Conservation (phyloP, 2,113 vertebrate genomes). For the Eleginops maclovinus region DNA sequence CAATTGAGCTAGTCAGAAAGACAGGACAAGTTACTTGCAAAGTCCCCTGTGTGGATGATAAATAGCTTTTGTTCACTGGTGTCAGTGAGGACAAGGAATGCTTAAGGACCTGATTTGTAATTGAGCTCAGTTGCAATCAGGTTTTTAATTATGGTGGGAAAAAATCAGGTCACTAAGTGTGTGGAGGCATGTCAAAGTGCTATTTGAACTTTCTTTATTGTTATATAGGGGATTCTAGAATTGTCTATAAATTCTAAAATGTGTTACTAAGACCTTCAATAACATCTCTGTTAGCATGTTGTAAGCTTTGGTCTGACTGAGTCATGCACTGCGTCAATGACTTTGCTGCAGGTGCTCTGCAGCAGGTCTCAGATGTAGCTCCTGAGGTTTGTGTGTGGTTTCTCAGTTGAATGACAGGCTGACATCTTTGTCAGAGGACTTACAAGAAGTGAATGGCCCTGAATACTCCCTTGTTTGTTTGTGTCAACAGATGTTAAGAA, state of each 20-base stretch:
- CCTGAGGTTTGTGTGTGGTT: slow-evolving; percentile 64
- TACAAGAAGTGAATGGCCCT: slow-evolving; percentile 26
- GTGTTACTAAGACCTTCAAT: no score
- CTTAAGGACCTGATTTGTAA: slow-evolving; percentile 68
- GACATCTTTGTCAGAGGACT: slow-evolving; percentile 21
- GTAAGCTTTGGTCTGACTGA: not conserved
- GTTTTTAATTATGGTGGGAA: slow-evolving; percentile 52
- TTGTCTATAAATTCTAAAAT: not conserved
- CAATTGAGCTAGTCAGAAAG: slow-evolving; percentile 62
- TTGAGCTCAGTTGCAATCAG: slow-evolving; percentile 57
- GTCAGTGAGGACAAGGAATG: slow-evolving; percentile 51
- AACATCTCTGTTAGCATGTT: not conserved
- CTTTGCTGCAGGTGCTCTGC: slow-evolving; percentile 14
- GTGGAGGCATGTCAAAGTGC: slow-evolving; percentile 6
- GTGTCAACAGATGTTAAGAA: slow-evolving; percentile 3
- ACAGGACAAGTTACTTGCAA: slow-evolving; percentile 60
- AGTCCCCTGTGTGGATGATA: slow-evolving; percentile 52
- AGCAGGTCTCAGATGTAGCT: slow-evolving; percentile 8
- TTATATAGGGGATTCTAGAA: slow-evolving; percentile 30
- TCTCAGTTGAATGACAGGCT: slow-evolving; percentile 46
- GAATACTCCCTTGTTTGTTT: slow-evolving; percentile 31
- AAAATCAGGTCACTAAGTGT: slow-evolving; percentile 40
- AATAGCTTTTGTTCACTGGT: slow-evolving; percentile 64
- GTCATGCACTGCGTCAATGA: slow-evolving; percentile 2
- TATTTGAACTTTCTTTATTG: slow-evolving; percentile 23